Conservation (phyloP, 2,797 vertebrate genomes). For the Sebastes hopkinsi region DNA sequence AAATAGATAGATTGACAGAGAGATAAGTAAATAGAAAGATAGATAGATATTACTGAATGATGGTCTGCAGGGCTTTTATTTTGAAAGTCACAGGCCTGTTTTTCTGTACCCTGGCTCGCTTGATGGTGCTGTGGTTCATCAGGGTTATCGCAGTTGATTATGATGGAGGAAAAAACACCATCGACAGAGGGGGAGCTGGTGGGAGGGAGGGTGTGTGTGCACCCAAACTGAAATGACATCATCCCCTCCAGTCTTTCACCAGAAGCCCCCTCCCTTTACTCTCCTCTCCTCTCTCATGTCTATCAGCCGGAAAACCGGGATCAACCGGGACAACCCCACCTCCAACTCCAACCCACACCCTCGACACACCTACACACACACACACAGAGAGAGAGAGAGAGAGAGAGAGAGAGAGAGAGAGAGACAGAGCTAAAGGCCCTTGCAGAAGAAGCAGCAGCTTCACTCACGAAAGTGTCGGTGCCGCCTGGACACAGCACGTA, state of each 20-base stretch:
- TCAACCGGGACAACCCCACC: slow-evolving; percentile 44
- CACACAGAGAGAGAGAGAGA: not conserved
- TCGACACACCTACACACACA: slow-evolving; percentile 50
- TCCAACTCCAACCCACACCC: slow-evolving; percentile 16
- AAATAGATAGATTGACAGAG: not conserved
- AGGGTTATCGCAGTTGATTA: slow-evolving; percentile 38
- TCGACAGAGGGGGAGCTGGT: not conserved
- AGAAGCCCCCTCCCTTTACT: not conserved
- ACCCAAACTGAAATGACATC: slow-evolving; percentile 67
- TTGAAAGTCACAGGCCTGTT: slow-evolving; percentile 44
- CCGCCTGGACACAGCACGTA: slow-evolving; percentile 95
- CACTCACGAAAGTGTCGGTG: slow-evolving; percentile 95
- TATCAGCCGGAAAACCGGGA: slow-evolving; percentile 48
- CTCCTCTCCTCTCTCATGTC: not conserved
- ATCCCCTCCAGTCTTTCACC: slow-evolving; percentile 26
- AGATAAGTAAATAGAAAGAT: not conserved
- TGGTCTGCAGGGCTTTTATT: slow-evolving; percentile 39
- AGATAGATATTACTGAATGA: not conserved
- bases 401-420: not conserved
- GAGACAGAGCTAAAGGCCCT: slow-evolving; percentile 23
- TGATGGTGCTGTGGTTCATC: slow-evolving; percentile 29
- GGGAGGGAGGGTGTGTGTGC: not conserved
- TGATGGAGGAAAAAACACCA: slow-evolving; percentile 15
- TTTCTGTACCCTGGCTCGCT: not conserved
- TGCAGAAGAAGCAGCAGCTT: slow-evolving; percentile 9